These are phyloP conservation scores for Thelaira solivaga DNA, from an alignment of 2,888 invertebrate species.

Conservation along the genomic window DNA sequence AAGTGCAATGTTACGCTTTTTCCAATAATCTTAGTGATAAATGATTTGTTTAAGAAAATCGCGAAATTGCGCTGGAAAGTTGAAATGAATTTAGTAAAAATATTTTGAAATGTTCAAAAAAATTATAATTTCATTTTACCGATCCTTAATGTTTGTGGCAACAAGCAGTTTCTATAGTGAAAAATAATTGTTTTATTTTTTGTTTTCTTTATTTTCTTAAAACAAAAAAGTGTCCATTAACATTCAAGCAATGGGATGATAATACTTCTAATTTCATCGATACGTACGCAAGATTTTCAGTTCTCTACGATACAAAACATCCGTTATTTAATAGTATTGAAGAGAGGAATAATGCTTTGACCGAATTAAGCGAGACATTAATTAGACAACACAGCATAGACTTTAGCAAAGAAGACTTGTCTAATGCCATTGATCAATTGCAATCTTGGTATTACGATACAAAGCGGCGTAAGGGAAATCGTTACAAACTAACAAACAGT, in stretches of 20 bases:
- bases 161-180: conserved; percentile 37
- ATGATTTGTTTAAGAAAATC: conserved; percentile 37
- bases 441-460: conserved; percentile 70
- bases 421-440: conserved; percentile 67
- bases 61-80: conserved; percentile 34
- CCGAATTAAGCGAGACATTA: conserved; percentile 66
- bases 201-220: conserved; percentile 53
- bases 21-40: conserved; percentile 30
- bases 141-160: conserved; percentile 54
- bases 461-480: conserved; percentile 41
- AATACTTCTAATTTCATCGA: conserved; percentile 68
- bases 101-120: no score
- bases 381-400: conserved; percentile 58
- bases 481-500: conserved; percentile 48
- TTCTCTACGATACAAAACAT: conserved; percentile 67
- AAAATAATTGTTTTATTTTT: conserved; percentile 49
- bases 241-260: conserved; percentile 56
- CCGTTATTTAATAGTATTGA: conserved; percentile 65
- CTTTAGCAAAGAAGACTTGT: conserved; percentile 67
- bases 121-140: conserved; percentile 43
- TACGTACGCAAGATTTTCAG: conserved; percentile 67
- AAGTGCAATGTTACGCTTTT: conserved; percentile 31
- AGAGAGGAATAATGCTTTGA: conserved; percentile 66
- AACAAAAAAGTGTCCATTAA: conserved; percentile 55
- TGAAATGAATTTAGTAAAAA: conserved; percentile 24